Base-by-base conservation (phyloP, 1,140 invertebrate genomes). In the Orchestia grillus region DNA sequence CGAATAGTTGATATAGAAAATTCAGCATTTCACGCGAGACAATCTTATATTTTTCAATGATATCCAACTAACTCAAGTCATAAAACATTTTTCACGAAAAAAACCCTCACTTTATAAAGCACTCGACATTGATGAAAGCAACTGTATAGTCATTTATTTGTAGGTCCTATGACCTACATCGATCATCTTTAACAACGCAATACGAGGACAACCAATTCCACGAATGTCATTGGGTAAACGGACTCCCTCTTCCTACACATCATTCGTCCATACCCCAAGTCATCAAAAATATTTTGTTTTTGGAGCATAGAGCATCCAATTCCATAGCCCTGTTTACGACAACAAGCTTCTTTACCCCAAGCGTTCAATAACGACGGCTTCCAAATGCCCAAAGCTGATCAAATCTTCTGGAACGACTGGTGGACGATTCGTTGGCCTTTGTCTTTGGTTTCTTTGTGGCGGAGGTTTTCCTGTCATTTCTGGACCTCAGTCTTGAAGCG, bases 341-440 rank as follows among this genome's bases (percentile, higher is more conserved):
- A 77, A 77, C 62, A 77, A 77, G 62, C 62, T 77, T 77, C 28
- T 28, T 77, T 28, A 77, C 47, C 47, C 62, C 62, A 36, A 77
- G 62, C 88, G n/a, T 41, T 42, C 88, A 90, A 90, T 90, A 90
- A 90, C 16, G 88, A 90, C 42, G n/a, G 43, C 88, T 90, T 90
- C 88, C 88, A 42, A 90, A 90, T 44, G 88, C 41, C 43, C 4
- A 90, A 44, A 90, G n/a, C 88, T 90, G n/a, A 90, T 90, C 88
- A 42, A 90, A 90, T 90, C 88, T 90, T 16, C 62, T 42, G 88
- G 43, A 90, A 90, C 88, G 43, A 42, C 88, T 90, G 88, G 43
- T 90, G 88, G 88, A 90, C n/a, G 88, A 42, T 90, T 90, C 88
- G 36, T 23, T 94, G 43, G 92, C 92, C 92, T 94, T 94, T 44